Evolutionary conservation across 2,797 vertebrate species (phyloP), one percentile per base, ranked within the genome.

Genomic region (Eidolon dupreanum): DNA sequence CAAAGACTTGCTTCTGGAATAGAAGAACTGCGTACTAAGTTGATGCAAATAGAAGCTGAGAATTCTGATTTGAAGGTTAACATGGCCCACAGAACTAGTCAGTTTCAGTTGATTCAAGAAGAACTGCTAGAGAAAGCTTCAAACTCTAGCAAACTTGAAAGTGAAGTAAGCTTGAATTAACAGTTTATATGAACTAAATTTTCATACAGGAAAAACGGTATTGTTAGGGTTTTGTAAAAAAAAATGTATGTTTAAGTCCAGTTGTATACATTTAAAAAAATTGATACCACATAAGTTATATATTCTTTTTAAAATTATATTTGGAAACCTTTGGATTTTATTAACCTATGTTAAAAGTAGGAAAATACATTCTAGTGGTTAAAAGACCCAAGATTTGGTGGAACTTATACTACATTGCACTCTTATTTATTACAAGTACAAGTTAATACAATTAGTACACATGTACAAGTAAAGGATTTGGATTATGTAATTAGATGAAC

Each of bases 91-190:
- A 99, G 99, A 98, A 98, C 99, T 94, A 99, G 98, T 74, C 99
- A 99, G 92, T 99, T 99, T 98, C 99, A 99, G 97, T 97, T 96
- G 89, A 99, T 99, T 97, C 99, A 99, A 98, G 98, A 99, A 15
- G 99, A 99, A 78, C 98, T 99, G 24, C 75, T 99, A 97, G 99
- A 99, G 96, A 99, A 99, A 98, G 98, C 98, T 97, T 98, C 98
- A 96, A 99, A 98, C 95, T 97, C 99, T 71, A 98, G 94, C 38
- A 98, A 98, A 95, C 98, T 99, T 36, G 98, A 99, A 96, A 99
- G 97, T 98, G 99, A 99, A 98, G 99, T 99, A 98, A 98, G 98
- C 66, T 85, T 98, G 89, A 93, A 90, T 96, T 88, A 84, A 57
- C 33, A 88, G 73, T 51, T 15, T 61, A n/a, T 88, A 53, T 88